Percentiles rank a stretch among this genome's conserved stretches.
phyloP scores from a whole-genome alignment of 92 coral and sea anemone genomes.

The Bergia sp. region DNA sequence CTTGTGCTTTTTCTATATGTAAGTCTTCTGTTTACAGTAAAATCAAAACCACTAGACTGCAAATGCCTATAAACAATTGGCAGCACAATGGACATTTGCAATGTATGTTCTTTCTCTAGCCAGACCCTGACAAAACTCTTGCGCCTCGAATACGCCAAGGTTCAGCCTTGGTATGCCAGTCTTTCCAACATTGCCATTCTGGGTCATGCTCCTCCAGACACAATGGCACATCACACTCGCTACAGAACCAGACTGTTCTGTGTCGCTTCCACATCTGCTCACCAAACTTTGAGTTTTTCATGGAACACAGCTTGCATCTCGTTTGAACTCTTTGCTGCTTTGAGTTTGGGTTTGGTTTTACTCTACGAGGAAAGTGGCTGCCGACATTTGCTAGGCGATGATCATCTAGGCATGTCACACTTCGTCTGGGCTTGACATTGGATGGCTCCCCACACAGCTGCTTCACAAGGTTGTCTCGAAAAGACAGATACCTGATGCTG shows the following conservation, averaged over 20 bases:
- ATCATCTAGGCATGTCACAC: conserved; percentile 5
- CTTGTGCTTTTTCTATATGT: too few relatives aligned
- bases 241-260: conserved; percentile 3
- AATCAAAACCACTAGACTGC: too few relatives aligned
- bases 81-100: conserved; percentile 5
- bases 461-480: conserved; percentile 17
- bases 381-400: background rate
- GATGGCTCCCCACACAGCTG: background rate
- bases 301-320: conserved; percentile 23
- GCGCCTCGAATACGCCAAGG: conserved; percentile 14
- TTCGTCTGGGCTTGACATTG: background rate
- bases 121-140: conserved; percentile 14
- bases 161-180: conserved; percentile 18
- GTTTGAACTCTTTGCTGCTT: conserved; percentile 18
- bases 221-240: background rate
- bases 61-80: background rate
- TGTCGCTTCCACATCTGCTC: background rate
- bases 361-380: conserved; percentile 3
- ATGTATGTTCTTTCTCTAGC: background rate
- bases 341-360: background rate
- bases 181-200: conserved; percentile 11
- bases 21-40: too few relatives aligned
- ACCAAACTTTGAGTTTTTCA: conserved; percentile 15
- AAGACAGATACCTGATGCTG: background rate
- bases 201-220: conserved; percentile 17